These are phyloP conservation scores for Artemia sp. DNA, from an alignment of 2,888 invertebrate species.

Conservation along the genomic window DNA sequence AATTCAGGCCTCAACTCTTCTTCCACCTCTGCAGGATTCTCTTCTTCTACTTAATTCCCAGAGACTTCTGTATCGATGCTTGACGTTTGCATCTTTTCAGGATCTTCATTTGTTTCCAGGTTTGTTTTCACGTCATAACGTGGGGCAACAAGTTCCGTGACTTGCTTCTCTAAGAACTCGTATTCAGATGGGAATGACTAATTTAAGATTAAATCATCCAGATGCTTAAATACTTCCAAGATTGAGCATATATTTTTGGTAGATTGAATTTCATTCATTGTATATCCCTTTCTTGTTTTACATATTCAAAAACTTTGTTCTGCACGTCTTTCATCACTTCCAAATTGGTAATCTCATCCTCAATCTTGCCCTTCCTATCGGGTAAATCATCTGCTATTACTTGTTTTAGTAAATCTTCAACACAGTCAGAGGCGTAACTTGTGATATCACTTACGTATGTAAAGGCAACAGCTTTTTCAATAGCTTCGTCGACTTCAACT, in stretches of 20 bases:
- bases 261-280: background rate
- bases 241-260: too few relatives aligned
- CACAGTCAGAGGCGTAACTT: background rate
- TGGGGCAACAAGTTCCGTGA: too few relatives aligned
- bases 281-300: background rate
- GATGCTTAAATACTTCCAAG: background rate
- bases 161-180: background rate
- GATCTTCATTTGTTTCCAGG: too few relatives aligned
- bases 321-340: background rate
- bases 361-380: too few relatives aligned
- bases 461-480: background rate
- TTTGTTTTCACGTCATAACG: too few relatives aligned
- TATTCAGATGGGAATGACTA: slow-evolving; percentile 4
- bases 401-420: background rate
- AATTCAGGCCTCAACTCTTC: background rate
- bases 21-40: background rate
- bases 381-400: background rate
- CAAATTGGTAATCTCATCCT: too few relatives aligned
- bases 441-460: background rate
- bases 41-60: background rate
- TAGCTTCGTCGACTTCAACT: background rate
- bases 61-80: background rate
- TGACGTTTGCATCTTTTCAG: too few relatives aligned
- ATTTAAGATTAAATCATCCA: background rate
- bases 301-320: background rate